Base-by-base conservation (phyloP, 2,113 vertebrate genomes). In the Daphoenositta chrysoptera region DNA sequence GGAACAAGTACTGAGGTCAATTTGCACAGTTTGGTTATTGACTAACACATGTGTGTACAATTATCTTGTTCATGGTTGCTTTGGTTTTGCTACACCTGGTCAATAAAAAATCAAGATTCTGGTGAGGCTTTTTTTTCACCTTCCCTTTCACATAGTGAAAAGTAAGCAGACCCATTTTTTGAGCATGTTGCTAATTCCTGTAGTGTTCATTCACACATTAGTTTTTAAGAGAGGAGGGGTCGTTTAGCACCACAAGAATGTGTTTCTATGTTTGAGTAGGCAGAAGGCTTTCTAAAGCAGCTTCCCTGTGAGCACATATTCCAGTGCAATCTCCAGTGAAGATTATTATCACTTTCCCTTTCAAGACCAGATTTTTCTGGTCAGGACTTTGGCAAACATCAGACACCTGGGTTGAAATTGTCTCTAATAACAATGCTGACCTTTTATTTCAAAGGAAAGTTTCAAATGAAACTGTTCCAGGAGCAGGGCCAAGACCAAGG, bases 81-180 rank as follows among this genome's bases (percentile, higher is more conserved):
- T 88, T 83, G 56, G 44, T 75, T 96, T 96, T 95, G 88, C 85
- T 88, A 92, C 44, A 70, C 9, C 69, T 77, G 20, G 18, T 90
- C 40, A 95, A 90, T 96, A 96, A 97, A 96, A 89, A 78, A 48
- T 58, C 12, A 37, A 70, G 44, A 28, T 70, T 60, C 15, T 44
- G 23, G 3, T 64, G 40, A 61, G 35, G 23, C 27, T 40, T 76
- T 56, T 39, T 57, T 44, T 51, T 14, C 9, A 7, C 5, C 2
- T 45, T 73, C 19, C 9, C 17, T 93, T 58, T 73, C 42, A 18
- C 69, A 54, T 14, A 50, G 6, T n/a, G 22, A 91, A 50, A 77
- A 82, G 27, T 93, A 63, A 65, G 28, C 21, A 79, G 42, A 60
- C 11, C 15, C 69, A 7, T 0, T 10, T 71, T 58, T 73, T 83